phyloP scores from a whole-genome alignment of 2,888 invertebrate genomes.

The Tinea pellionella region DNA sequence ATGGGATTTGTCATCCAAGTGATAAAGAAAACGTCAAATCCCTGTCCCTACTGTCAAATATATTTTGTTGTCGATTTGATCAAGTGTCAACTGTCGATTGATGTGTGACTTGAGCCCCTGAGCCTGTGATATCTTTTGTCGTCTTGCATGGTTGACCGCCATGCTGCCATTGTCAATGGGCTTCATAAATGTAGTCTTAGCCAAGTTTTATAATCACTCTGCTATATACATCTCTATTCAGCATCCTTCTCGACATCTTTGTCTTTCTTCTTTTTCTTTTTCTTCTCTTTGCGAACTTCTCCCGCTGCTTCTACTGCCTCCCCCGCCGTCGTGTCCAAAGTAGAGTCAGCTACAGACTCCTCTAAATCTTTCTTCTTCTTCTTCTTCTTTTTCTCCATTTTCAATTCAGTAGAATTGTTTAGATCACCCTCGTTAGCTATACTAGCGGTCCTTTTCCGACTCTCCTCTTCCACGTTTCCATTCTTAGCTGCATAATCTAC shows the following conservation, averaged over 20 bases:
- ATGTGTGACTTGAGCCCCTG: no score
- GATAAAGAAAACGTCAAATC: no score
- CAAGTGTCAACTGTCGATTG: no score
- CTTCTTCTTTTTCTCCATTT: conserved; percentile 72
- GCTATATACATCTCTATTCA: conserved; percentile 28
- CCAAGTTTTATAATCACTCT: no score
- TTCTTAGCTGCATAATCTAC: conserved; percentile 69
- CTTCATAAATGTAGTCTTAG: not conserved
- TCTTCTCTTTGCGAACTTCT: conserved; percentile 74
- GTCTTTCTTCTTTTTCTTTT: conserved; percentile 83
- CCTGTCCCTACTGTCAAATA: no score
- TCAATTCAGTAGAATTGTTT: conserved; percentile 50
- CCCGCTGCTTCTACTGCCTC: conserved; percentile 20
- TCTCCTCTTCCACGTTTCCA: conserved; percentile 45
- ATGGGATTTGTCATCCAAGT: no score
- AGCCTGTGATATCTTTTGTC: no score
- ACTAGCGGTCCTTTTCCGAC: conserved; percentile 67
- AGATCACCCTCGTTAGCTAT: conserved; percentile 57
- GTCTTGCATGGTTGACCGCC: no score
- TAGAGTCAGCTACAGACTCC: conserved; percentile 26
- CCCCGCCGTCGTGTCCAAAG: conserved; percentile 22
- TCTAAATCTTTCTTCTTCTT: conserved; percentile 65
- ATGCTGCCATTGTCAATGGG: no score
- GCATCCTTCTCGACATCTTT: conserved; percentile 69
- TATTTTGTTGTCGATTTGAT: no score